A percentile compares a stretch with the other conserved stretches of the same genome.
Evolutionary conservation across 2,888 invertebrate genomes (phyloP).

Genomic region (Cephalotes varians): DNA sequence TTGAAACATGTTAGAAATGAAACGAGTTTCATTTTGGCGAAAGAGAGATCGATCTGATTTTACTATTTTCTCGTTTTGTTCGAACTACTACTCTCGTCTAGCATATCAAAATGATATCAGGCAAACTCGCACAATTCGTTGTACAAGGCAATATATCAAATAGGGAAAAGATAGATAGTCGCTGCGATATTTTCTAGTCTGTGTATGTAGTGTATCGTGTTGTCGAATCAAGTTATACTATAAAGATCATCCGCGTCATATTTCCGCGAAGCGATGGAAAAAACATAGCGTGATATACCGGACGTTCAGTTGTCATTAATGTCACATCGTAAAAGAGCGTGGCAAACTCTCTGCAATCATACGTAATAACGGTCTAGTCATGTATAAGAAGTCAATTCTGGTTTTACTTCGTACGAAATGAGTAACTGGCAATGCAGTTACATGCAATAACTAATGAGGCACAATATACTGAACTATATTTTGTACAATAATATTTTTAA

Average conservation of each 20-base stretch:
- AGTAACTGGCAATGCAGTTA: conserved; percentile 66
- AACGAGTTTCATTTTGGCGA: conserved; percentile 14
- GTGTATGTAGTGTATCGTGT: conserved; percentile 6
- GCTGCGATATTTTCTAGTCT: conserved; percentile 53
- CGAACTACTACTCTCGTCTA: conserved; percentile 48
- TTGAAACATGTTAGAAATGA: conserved; percentile 14
- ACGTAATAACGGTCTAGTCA: conserved; percentile 60
- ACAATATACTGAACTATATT: conserved; percentile 81
- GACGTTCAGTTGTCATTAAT: conserved; percentile 21
- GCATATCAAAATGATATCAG: conserved; percentile 74
- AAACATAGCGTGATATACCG: not conserved
- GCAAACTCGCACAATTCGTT: conserved; percentile 65
- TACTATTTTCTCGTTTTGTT: not conserved
- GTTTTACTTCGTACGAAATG: conserved; percentile 65
- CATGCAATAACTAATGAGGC: conserved; percentile 79
- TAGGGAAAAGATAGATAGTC: conserved; percentile 33
- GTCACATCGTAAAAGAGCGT: conserved; percentile 12
- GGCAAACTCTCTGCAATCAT: not conserved
- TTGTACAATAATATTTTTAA: conserved; percentile 81
- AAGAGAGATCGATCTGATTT: not conserved
- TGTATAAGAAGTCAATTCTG: conserved; percentile 65
- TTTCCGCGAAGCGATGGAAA: not conserved
- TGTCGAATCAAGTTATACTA: conserved; percentile 11
- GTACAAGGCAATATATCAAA: conserved; percentile 66
- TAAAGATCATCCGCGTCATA: not conserved